Conservation (phyloP, 2,113 vertebrate genomes). For the Benitochromis conjunctus region DNA sequence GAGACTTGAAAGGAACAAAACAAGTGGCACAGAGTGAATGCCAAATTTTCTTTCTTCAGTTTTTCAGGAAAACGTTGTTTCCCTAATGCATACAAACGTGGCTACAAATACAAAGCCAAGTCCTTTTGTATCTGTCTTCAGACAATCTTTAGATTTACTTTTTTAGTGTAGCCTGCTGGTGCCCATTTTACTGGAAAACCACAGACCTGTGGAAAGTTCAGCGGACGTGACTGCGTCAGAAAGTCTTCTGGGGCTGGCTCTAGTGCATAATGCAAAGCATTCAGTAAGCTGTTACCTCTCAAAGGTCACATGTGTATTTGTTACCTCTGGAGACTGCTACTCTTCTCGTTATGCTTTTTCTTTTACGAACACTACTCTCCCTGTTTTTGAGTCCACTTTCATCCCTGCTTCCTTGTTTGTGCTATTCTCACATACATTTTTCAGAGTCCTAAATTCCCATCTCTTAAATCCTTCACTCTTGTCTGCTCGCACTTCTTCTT, state of each 20-base stretch:
- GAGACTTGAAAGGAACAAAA: conserved; percentile 15
- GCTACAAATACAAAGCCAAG: neutral
- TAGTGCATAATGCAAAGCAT: neutral
- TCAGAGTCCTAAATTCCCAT: neutral
- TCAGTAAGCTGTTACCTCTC: neutral
- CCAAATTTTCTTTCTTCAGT: neutral
- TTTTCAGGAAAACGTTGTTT: neutral
- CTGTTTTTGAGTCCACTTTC: neutral
- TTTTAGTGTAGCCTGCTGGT: neutral
- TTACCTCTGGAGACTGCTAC: neutral
- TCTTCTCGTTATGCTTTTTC: neutral
- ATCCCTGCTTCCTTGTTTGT: neutral
- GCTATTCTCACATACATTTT: neutral
- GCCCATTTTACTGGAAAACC: neutral
- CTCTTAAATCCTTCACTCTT: neutral
- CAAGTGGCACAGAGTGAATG: neutral
- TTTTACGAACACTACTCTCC: neutral
- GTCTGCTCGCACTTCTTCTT: conserved; percentile 2
- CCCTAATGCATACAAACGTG: neutral
- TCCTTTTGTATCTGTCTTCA: neutral
- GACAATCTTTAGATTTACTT: neutral
- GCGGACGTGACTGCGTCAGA: neutral
- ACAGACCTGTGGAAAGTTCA: neutral
- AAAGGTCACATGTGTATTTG: neutral
- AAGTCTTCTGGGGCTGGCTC: neutral